These are phyloP conservation scores for Corynorhinus townsendii DNA, from an alignment of 2,113 vertebrate genomes.

Conservation along the genomic window DNA sequence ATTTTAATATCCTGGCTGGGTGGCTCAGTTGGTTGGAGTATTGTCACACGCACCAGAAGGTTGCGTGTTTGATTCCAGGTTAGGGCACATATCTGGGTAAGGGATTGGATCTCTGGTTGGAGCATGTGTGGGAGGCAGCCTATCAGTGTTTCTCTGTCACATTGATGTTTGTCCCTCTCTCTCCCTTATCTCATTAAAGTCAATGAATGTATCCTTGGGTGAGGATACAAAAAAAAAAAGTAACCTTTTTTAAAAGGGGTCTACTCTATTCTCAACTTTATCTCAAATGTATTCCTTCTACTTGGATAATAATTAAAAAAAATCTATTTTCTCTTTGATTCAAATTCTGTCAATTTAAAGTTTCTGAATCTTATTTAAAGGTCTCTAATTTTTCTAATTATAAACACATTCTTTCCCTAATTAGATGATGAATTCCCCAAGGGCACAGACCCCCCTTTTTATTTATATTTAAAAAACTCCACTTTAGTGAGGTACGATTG, in stretches of 20 bases:
- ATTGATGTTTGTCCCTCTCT: too few relatives aligned
- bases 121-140: too few relatives aligned
- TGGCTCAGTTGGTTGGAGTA: too few relatives aligned
- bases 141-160: too few relatives aligned
- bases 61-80: too few relatives aligned
- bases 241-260: background rate
- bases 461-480: background rate
- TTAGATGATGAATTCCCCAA: background rate
- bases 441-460: background rate
- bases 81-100: too few relatives aligned
- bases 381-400: background rate
- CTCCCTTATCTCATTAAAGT: too few relatives aligned
- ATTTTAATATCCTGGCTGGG: background rate
- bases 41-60: too few relatives aligned
- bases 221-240: background rate
- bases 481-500: background rate
- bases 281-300: background rate
- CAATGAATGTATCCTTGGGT: too few relatives aligned
- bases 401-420: background rate
- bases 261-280: background rate
- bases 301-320: background rate
- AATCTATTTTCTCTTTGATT: background rate
- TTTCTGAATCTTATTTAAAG: conserved; percentile 8
- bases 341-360: background rate
- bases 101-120: too few relatives aligned